Evolutionary conservation across 2,888 invertebrate species (phyloP).

Genomic region (Camptogramma bilineatum): DNA sequence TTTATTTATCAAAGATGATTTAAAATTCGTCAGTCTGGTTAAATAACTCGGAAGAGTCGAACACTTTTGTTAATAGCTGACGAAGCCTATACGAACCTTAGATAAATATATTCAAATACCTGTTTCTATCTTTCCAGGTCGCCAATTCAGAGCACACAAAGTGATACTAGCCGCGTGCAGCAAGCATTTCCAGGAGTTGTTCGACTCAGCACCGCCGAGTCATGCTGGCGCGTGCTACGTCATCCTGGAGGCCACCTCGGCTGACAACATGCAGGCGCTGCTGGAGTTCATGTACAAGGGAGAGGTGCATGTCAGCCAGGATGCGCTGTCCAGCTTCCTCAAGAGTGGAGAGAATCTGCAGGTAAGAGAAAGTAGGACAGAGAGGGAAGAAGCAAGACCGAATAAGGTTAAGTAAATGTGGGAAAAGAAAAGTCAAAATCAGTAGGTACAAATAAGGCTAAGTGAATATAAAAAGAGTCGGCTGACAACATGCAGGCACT

Average conservation of each 20-base stretch:
- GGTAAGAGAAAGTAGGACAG: conserved; percentile 78
- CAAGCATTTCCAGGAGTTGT: conserved; percentile 96
- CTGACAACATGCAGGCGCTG: conserved; percentile 95
- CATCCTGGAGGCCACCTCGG: conserved; percentile 95
- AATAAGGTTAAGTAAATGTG: neutral
- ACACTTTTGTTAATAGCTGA: no score
- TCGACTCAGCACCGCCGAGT: conserved; percentile 93
- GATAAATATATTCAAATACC: neutral
- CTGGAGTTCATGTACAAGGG: conserved; percentile 98
- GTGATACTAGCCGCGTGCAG: conserved; percentile 96
- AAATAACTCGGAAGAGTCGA: no score
- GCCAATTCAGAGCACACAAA: conserved; percentile 96
- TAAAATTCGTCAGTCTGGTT: no score
- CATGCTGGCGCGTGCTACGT: conserved; percentile 93
- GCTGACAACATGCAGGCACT: conserved; percentile 96
- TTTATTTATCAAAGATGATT: no score
- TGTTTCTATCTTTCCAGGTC: conserved; percentile 85
- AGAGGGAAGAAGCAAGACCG: neutral
- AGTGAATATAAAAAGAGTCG: no score
- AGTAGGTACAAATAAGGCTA: no score
- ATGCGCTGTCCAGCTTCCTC: conserved; percentile 95
- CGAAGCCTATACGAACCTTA: no score
- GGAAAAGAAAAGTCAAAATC: no score
- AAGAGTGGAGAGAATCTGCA: conserved; percentile 96
- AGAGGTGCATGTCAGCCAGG: conserved; percentile 96